Conservation (phyloP, 2,888 invertebrate genomes). For the Altica lythri region DNA sequence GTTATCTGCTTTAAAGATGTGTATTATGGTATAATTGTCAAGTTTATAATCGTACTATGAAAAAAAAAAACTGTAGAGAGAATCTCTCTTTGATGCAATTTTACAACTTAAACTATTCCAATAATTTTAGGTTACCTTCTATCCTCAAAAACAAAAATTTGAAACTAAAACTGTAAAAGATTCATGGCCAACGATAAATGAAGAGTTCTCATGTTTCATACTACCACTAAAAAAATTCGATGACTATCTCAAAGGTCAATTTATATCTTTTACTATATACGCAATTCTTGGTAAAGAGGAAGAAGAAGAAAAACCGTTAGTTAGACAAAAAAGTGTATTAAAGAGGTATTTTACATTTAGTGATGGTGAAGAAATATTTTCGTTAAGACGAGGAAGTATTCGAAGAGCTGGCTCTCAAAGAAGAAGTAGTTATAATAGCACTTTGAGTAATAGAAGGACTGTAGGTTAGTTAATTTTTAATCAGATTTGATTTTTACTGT, state of each 20-base stretch:
- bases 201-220: slow-evolving; percentile 74
- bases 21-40: too few relatives aligned
- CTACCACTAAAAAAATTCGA: slow-evolving; percentile 61
- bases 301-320: slow-evolving; percentile 49
- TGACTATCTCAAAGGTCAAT: slow-evolving; percentile 67
- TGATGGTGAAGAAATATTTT: slow-evolving; percentile 50
- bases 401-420: slow-evolving; percentile 34
- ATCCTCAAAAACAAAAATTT: slow-evolving; percentile 76
- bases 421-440: slow-evolving; percentile 56
- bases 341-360: slow-evolving; percentile 53
- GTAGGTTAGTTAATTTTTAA: slow-evolving; percentile 59
- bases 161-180: slow-evolving; percentile 76
- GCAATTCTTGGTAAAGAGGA: slow-evolving; percentile 67
- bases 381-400: slow-evolving; percentile 27
- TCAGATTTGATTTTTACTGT: too few relatives aligned
- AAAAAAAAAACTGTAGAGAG: too few relatives aligned
- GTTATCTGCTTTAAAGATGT: too few relatives aligned
- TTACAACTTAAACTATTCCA: not conserved
- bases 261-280: slow-evolving; percentile 71
- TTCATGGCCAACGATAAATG: slow-evolving; percentile 81
- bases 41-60: too few relatives aligned
- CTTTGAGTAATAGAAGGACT: slow-evolving; percentile 67
- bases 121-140: slow-evolving; percentile 69
- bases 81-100: too few relatives aligned
- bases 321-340: slow-evolving; percentile 32